Conservation (phyloP, 2,797 vertebrate genomes). For the Xyrichtys novacula region DNA sequence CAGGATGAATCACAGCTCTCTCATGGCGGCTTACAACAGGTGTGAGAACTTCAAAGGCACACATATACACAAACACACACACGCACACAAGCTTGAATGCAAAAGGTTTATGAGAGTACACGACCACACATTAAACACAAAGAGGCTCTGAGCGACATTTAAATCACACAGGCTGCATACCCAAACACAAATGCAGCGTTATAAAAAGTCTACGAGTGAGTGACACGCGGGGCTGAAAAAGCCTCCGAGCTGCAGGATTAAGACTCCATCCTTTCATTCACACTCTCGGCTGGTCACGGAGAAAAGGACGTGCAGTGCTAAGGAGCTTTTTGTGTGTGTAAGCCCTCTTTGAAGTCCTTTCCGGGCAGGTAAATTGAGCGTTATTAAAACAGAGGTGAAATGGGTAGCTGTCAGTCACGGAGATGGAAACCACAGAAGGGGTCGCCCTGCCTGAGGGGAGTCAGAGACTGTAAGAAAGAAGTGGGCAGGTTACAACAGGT, state of each 20-base stretch:
- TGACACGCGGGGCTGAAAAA: slow-evolving; percentile 45
- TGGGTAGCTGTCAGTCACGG: slow-evolving; percentile 68
- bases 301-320: slow-evolving; percentile 47
- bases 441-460: slow-evolving; percentile 34
- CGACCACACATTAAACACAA: slow-evolving; percentile 46
- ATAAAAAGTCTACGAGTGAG: slow-evolving; percentile 42
- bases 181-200: slow-evolving; percentile 32
- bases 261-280: slow-evolving; percentile 46
- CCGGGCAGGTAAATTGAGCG: slow-evolving; percentile 65
- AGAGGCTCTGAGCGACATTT: slow-evolving; percentile 24
- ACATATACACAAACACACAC: slow-evolving; percentile 10
- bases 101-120: slow-evolving; percentile 42
- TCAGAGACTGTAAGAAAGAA: slow-evolving; percentile 5
- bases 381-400: slow-evolving; percentile 76
- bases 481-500: slow-evolving; percentile 43
- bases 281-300: slow-evolving; percentile 47
- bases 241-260: slow-evolving; percentile 57
- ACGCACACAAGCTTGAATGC: slow-evolving; percentile 19
- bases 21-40: slow-evolving; percentile 74
- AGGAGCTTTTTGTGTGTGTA: slow-evolving; percentile 44
- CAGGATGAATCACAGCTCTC: slow-evolving; percentile 64
- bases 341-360: slow-evolving; percentile 73
- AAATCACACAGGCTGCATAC: slow-evolving; percentile 31
- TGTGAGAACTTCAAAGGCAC: slow-evolving; percentile 72
- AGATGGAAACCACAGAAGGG: slow-evolving; percentile 31